Evolutionary conservation across 2,113 vertebrate genomes (phyloP).

Genomic region (Mesitornis unicolor): DNA sequence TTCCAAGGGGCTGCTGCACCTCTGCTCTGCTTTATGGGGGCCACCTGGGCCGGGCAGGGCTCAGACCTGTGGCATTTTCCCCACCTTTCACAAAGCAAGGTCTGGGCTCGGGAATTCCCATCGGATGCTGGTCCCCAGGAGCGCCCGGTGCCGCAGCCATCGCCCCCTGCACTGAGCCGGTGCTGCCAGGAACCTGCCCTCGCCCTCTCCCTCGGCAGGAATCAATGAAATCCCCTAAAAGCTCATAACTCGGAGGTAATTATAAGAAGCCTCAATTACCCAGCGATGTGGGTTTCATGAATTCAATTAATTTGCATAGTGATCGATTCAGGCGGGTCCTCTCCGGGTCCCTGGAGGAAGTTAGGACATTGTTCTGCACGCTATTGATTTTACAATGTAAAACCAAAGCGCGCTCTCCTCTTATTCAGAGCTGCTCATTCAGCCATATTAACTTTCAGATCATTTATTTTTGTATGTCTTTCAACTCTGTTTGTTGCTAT

Average conservation of each 20-base stretch:
- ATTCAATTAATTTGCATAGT: constrained; percentile 80
- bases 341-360: constrained; percentile 62
- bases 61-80: not conserved
- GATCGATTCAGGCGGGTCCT: constrained; percentile 70
- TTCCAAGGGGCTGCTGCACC: not conserved
- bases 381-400: constrained; percentile 76
- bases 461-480: constrained; percentile 81
- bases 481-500: constrained; percentile 83
- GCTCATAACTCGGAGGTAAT: constrained; percentile 79
- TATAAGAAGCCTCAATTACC: constrained; percentile 80
- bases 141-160: rapidly evolving
- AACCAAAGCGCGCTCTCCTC: constrained; percentile 69
- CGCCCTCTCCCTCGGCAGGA: not conserved
- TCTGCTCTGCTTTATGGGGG: not conserved
- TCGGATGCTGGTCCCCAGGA: not conserved
- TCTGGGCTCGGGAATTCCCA: not conserved
- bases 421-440: constrained; percentile 77
- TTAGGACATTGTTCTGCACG: constrained; percentile 74
- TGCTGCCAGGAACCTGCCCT: not conserved
- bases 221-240: constrained; percentile 76
- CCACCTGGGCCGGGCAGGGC: not conserved
- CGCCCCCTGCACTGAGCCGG: not conserved
- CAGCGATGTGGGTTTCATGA: constrained; percentile 70
- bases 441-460: constrained; percentile 82
- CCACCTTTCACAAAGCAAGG: rapidly evolving